Base-by-base conservation (phyloP, 2,888 invertebrate species). In the Latrodectus hesperus region DNA sequence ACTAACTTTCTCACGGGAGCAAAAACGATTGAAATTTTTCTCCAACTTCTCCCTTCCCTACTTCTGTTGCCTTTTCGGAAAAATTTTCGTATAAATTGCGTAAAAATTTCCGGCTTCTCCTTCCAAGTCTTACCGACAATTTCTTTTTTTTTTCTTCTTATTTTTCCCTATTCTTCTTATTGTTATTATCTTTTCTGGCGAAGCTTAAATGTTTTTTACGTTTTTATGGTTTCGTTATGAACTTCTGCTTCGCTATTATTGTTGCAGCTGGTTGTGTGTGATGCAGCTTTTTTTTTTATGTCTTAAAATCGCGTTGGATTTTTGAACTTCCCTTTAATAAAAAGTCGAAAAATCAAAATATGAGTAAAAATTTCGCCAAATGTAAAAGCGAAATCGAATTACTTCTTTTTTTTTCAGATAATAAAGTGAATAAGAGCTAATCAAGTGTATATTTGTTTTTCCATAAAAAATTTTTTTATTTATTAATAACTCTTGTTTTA, bases 1-100 rank as follows among this genome's bases (percentile, higher is more conserved):
- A 87, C 81, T 81, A 87, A 87, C 86, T 87, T 87, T 87, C 73
- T 67, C 86, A 72, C 86, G 70, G 60, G 72, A 82, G 67, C 72
- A 77, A 72, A 38, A 51, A 67, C 81, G 67, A 82, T 87, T 87
- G 86, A 81, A 81, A 87, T 87, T 87, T 80, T 55, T 84, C 81
- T 38, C 38, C 38, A 4, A 38, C 38, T 64, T 77, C 77, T 81
- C 67, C 78, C 60, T 0, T 60, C n/a, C 60, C 14, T 60, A 16
- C 60, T 70, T 52, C 53, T 26, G n/a, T 17, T 51, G 17, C 55
- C 38, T 55, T 60, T 73, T 70, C 49, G 60, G 55, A 68, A 82
- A 68, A 80, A 51, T 60, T 60, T 64, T 60, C 75, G 55, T 60
- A 60, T 60, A 60, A 60, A 51, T 76, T 76, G n/a, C 67, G 64